Percentiles rank a stretch among this genome's conserved stretches.
Evolutionary conservation across 2,888 invertebrate genomes (phyloP).

Genomic region (Lasioglossum calceatum): DNA sequence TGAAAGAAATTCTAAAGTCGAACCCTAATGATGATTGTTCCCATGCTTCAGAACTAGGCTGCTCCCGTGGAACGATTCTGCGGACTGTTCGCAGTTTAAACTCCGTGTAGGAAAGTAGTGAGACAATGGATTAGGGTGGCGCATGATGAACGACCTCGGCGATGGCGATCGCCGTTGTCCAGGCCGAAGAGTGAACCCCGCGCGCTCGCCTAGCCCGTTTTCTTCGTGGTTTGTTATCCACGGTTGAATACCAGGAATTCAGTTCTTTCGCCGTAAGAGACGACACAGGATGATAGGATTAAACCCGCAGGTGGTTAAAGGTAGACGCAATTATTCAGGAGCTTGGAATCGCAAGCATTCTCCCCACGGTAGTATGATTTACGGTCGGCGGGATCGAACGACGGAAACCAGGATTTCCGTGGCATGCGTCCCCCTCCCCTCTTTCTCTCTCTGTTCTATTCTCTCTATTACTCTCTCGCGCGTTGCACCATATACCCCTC

Average conservation of each 20-base stretch:
- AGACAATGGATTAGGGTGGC: background rate
- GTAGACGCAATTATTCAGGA: slow-evolving; percentile 69
- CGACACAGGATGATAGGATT: slow-evolving; percentile 65
- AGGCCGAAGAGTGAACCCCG: background rate
- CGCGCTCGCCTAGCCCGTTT: background rate
- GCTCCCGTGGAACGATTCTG: background rate
- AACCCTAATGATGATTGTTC: too few relatives aligned
- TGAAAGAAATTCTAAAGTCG: too few relatives aligned
- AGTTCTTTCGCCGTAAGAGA: slow-evolving; percentile 50
- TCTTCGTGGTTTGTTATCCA: slow-evolving; percentile 29
- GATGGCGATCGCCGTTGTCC: background rate
- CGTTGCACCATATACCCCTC: slow-evolving; percentile 45
- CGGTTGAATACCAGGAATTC: slow-evolving; percentile 53
- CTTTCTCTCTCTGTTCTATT: background rate
- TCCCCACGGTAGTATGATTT: slow-evolving; percentile 65
- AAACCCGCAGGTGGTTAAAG: slow-evolving; percentile 68
- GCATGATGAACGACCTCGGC: background rate
- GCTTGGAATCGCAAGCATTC: slow-evolving; percentile 69
- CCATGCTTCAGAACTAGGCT: too few relatives aligned
- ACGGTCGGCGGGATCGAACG: slow-evolving; percentile 63
- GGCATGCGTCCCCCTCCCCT: slow-evolving; percentile 15
- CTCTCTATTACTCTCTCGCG: background rate
- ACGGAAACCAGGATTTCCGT: slow-evolving; percentile 68
- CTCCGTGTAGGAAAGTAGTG: background rate
- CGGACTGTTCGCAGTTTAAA: background rate